Percentiles rank a stretch among this genome's conserved stretches.
Conservation (phyloP, 2,888 invertebrate species). For the Maniola hyperantus region DNA sequence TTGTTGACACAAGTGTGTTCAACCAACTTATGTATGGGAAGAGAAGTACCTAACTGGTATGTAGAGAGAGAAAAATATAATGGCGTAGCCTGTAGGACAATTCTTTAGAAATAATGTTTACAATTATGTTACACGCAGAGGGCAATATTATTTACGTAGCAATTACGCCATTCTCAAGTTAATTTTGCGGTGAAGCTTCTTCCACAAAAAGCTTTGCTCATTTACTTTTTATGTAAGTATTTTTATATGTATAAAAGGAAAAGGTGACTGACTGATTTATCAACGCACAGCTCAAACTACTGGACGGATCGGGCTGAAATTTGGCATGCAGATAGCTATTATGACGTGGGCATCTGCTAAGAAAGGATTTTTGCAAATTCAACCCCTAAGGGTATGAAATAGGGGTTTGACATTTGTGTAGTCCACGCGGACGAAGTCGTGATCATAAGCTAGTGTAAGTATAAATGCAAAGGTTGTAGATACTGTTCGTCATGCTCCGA, state of each 20-base stretch:
- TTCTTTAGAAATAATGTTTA: neutral
- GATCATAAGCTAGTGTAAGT: no score
- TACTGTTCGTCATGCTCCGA: conserved; percentile 32
- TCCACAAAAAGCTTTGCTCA: conserved; percentile 24
- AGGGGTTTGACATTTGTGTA: no score
- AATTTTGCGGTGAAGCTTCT: conserved; percentile 21
- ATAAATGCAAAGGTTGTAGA: conserved; percentile 37
- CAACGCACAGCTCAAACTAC: no score
- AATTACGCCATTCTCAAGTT: conserved; percentile 12
- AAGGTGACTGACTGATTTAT: no score
- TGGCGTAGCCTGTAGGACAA: neutral
- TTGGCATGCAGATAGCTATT: no score
- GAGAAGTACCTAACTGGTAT: no score
- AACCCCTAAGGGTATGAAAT: no score
- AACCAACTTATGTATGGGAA: neutral
- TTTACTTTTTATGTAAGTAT: conserved; percentile 31
- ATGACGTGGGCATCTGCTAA: no score
- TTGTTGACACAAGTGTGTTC: conserved; percentile 46
- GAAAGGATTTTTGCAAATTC: no score
- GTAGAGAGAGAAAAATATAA: conserved; percentile 17
- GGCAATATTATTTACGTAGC: neutral
- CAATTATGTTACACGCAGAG: neutral
- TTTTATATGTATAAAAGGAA: no score
- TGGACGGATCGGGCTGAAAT: no score
- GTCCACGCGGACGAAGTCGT: no score